Percentiles rank a stretch among this genome's conserved stretches.
These are phyloP conservation scores for Tragulus kanchil DNA, from an alignment of 2,113 vertebrate genomes.

Conservation along the genomic window DNA sequence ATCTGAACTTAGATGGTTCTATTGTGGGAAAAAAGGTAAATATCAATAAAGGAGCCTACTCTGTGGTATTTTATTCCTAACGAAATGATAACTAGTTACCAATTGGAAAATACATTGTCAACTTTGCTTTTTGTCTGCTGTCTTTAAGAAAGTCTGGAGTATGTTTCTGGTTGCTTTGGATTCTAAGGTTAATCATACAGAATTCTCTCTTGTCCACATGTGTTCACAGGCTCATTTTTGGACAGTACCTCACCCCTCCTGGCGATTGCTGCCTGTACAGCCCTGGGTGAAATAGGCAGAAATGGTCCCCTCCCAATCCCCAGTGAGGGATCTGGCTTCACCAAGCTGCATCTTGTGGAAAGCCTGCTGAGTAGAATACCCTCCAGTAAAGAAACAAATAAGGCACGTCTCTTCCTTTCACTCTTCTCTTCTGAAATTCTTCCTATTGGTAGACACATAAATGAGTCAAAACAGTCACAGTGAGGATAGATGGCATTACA, in stretches of 20 bases:
- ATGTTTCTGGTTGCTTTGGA: background rate
- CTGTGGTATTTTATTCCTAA: background rate
- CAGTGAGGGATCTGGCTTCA: conserved; percentile 93
- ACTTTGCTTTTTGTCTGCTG: conserved; percentile 1
- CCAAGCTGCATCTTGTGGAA: conserved; percentile 94
- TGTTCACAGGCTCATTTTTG: conserved; percentile 93
- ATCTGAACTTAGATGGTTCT: background rate
- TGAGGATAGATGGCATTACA: background rate
- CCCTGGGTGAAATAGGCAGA: conserved; percentile 96
- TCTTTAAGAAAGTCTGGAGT: background rate
- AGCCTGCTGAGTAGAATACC: conserved; percentile 95
- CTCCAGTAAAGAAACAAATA: conserved; percentile 96
- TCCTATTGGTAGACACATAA: background rate
- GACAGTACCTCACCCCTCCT: conserved; percentile 93
- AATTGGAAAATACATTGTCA: background rate
- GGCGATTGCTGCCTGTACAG: conserved; percentile 94
- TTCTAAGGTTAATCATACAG: background rate
- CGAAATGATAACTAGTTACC: background rate
- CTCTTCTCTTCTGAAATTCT: background rate
- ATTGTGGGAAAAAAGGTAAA: conserved; percentile 15
- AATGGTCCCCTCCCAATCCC: conserved; percentile 94
- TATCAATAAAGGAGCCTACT: background rate
- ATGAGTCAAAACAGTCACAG: background rate
- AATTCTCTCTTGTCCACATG: conserved; percentile 43
- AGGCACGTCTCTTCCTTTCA: conserved; percentile 86